These are phyloP conservation scores for Lerema accius DNA, from an alignment of 1,140 invertebrate species.

Conservation along the genomic window DNA sequence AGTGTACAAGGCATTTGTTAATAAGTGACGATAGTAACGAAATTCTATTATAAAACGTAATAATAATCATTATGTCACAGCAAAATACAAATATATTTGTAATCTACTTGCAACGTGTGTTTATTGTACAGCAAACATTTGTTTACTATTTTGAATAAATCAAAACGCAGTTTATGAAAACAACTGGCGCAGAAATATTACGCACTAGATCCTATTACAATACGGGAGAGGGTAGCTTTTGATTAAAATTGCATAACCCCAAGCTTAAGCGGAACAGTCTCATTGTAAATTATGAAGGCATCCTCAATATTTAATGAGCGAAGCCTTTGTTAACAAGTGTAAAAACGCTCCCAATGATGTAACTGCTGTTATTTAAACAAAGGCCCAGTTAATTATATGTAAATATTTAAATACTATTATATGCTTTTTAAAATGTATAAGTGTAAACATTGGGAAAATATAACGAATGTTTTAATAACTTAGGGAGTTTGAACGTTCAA, in stretches of 20 bases:
- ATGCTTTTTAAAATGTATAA: too few species aligned
- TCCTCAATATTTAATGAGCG: constrained; percentile 72
- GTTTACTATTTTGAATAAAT: constrained; percentile 38
- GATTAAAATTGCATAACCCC: constrained; percentile 78
- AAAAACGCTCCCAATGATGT: constrained; percentile 42
- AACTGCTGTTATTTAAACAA: constrained; percentile 30
- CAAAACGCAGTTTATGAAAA: constrained; percentile 53
- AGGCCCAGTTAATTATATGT: constrained; percentile 13
- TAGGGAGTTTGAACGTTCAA: too few species aligned
- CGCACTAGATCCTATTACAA: constrained; percentile 61
- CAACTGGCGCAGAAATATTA: constrained; percentile 48
- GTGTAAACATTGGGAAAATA: too few species aligned
- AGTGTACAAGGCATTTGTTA: too few species aligned
- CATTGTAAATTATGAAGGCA: constrained; percentile 68
- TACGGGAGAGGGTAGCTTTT: constrained; percentile 62
- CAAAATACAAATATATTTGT: too few species aligned
- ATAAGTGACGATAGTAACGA: too few species aligned
- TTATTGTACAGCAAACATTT: background rate
- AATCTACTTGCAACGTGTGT: too few species aligned
- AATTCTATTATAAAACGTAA: too few species aligned
- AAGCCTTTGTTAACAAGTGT: constrained; percentile 60
- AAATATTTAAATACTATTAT: constrained; percentile 3
- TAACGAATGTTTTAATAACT: too few species aligned
- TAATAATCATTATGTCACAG: too few species aligned
- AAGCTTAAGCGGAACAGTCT: constrained; percentile 64